Evolutionary conservation across 2,888 invertebrate species (phyloP).

Genomic region (Andrena chrysosceles): DNA sequence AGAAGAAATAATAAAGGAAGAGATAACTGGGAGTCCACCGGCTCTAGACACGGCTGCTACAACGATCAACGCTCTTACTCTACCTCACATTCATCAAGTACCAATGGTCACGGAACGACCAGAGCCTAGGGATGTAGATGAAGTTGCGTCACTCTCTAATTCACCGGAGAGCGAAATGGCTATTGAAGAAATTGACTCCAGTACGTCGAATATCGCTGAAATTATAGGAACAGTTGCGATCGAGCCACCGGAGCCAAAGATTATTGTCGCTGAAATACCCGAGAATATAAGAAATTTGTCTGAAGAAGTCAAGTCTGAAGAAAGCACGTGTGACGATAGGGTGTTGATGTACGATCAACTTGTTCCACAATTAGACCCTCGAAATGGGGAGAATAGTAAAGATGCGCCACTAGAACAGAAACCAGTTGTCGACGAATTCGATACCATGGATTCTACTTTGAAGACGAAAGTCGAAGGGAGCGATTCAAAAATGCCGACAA

Average conservation of each 20-base stretch:
- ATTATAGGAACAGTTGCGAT: constrained; percentile 84
- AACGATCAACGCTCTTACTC: constrained; percentile 53
- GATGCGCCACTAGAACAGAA: constrained; percentile 51
- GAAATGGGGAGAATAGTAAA: constrained; percentile 49
- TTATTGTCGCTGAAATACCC: constrained; percentile 62
- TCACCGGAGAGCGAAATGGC: constrained; percentile 86
- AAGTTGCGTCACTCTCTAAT: constrained; percentile 84
- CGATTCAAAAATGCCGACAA: constrained; percentile 80
- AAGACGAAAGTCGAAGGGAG: constrained; percentile 84
- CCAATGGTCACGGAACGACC: constrained; percentile 73
- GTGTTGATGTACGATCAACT: constrained; percentile 50
- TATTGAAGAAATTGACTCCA: constrained; percentile 86
- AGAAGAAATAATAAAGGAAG: constrained; percentile 83
- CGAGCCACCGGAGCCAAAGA: constrained; percentile 76
- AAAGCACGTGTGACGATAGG: constrained; percentile 49
- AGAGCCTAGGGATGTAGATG: constrained; percentile 85
- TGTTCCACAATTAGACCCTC: constrained; percentile 47
- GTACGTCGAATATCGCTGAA: constrained; percentile 86
- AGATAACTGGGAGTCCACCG: constrained; percentile 80
- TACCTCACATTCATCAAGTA: constrained; percentile 66
- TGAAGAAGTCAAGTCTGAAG: constrained; percentile 57
- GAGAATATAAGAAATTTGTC: constrained; percentile 48
- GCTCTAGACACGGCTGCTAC: constrained; percentile 61
- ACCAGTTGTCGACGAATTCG: constrained; percentile 48
- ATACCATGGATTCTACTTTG: constrained; percentile 64